Conservation (phyloP, 1,140 invertebrate genomes). For the Eubasilissa regina region DNA sequence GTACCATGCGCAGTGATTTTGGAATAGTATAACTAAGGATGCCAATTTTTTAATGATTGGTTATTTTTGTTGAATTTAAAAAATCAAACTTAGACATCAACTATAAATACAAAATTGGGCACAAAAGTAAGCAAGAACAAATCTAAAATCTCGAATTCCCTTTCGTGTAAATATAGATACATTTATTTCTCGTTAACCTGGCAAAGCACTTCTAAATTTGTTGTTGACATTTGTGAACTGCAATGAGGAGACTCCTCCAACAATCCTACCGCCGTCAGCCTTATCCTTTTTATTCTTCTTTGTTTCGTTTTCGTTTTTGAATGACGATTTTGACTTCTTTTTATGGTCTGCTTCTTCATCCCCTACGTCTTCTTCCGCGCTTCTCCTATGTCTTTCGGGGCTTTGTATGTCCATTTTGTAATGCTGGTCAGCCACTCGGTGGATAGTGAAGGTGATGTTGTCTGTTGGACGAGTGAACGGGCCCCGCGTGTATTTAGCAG, state of each 20-base stretch:
- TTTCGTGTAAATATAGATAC: too few species aligned
- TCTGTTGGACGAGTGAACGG: background rate
- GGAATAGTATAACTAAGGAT: too few species aligned
- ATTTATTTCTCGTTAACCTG: background rate
- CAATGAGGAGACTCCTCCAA: slow-evolving; percentile 1
- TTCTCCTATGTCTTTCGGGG: background rate
- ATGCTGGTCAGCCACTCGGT: background rate
- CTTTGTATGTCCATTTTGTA: background rate
- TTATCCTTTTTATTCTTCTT: background rate
- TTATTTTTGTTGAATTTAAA: too few species aligned
- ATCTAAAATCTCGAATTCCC: too few species aligned
- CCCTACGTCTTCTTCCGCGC: background rate
- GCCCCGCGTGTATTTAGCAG: background rate
- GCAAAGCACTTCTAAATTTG: slow-evolving; percentile 3
- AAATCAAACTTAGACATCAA: too few species aligned
- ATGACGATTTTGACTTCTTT: background rate
- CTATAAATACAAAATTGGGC: too few species aligned
- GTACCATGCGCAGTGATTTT: too few species aligned
- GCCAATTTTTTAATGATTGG: too few species aligned
- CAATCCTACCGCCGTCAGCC: background rate
- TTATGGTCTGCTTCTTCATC: background rate
- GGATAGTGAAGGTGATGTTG: background rate
- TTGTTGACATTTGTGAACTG: background rate
- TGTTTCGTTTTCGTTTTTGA: background rate
- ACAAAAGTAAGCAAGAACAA: too few species aligned